These are phyloP conservation scores for Atherinomorus stipes DNA, from an alignment of 2,113 vertebrate genomes.

Conservation along the genomic window DNA sequence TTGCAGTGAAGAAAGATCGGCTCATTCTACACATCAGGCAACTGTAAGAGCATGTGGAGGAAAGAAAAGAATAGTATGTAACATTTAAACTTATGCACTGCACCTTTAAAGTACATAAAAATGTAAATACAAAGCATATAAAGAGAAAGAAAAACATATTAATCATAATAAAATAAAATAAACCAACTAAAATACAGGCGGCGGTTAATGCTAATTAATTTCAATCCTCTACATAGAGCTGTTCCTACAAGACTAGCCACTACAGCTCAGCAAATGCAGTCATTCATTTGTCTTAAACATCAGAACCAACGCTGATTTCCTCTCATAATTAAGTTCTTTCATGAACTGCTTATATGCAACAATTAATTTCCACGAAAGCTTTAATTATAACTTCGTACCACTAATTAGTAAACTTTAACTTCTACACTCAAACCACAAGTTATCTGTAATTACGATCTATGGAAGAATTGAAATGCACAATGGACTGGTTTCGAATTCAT, in stretches of 20 bases:
- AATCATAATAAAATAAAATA: too few relatives aligned
- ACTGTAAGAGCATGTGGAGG: too few relatives aligned
- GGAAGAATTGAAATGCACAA: background rate
- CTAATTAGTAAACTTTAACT: conserved; percentile 25
- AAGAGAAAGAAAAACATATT: too few relatives aligned
- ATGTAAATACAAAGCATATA: too few relatives aligned
- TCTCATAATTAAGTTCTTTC: background rate
- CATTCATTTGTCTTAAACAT: conserved; percentile 2
- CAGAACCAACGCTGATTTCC: background rate
- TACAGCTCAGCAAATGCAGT: background rate
- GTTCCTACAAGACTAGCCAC: background rate
- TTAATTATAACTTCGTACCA: conserved; percentile 20
- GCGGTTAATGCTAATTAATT: too few relatives aligned
- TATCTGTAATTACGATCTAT: conserved; percentile 32
- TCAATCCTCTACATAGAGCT: background rate
- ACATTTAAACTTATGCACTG: too few relatives aligned
- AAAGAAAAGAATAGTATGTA: too few relatives aligned
- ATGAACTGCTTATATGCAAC: conserved; percentile 1
- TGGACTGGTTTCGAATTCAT: conserved; percentile 22
- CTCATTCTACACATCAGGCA: too few relatives aligned
- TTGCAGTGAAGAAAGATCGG: too few relatives aligned
- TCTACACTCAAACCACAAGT: background rate
- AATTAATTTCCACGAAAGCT: conserved; percentile 11
- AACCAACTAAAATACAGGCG: too few relatives aligned
- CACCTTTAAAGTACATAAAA: too few relatives aligned